These are phyloP conservation scores for Archips crataeganus DNA, from an alignment of 2,888 invertebrate species.

Conservation along the genomic window DNA sequence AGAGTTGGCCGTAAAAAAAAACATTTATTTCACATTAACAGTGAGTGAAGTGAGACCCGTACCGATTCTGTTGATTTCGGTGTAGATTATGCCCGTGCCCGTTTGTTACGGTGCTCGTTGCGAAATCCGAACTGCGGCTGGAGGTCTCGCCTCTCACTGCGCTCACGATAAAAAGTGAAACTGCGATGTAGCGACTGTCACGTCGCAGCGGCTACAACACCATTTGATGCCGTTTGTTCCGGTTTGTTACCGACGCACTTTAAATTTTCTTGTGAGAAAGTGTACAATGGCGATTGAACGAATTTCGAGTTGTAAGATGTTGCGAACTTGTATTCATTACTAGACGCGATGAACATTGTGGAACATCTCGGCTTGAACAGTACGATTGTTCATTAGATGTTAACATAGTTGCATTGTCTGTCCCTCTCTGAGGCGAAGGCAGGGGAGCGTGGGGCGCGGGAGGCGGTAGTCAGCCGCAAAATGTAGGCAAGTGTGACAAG, in stretches of 20 bases:
- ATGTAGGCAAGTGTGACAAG: constrained; percentile 86
- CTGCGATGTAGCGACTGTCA: constrained; percentile 74
- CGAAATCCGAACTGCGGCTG: constrained; percentile 79
- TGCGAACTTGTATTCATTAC: not conserved
- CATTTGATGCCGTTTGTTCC: constrained; percentile 77
- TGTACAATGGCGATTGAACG: constrained; percentile 17
- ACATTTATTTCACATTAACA: not conserved
- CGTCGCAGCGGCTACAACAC: constrained; percentile 60
- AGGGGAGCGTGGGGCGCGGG: constrained; percentile 63
- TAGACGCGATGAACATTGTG: not conserved
- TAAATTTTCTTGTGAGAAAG: constrained; percentile 31
- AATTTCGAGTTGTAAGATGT: not conserved
- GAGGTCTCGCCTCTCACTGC: constrained; percentile 82
- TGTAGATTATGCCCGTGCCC: constrained; percentile 60
- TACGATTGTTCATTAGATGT: constrained; percentile 70
- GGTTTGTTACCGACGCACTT: constrained; percentile 55
- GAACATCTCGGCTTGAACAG: constrained; percentile 1
- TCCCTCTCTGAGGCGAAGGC: constrained; percentile 68
- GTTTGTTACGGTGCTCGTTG: constrained; percentile 73
- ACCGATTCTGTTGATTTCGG: constrained; percentile 53
- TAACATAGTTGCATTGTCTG: constrained; percentile 78
- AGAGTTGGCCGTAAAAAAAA: not conserved
- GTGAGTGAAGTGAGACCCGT: constrained; percentile 17
- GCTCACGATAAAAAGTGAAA: constrained; percentile 83
- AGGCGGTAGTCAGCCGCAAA: constrained; percentile 75